Percentiles rank a stretch among this genome's conserved stretches.
Evolutionary conservation across 2,113 vertebrate genomes (phyloP).

Genomic region (Phylloscopus trochiloides): DNA sequence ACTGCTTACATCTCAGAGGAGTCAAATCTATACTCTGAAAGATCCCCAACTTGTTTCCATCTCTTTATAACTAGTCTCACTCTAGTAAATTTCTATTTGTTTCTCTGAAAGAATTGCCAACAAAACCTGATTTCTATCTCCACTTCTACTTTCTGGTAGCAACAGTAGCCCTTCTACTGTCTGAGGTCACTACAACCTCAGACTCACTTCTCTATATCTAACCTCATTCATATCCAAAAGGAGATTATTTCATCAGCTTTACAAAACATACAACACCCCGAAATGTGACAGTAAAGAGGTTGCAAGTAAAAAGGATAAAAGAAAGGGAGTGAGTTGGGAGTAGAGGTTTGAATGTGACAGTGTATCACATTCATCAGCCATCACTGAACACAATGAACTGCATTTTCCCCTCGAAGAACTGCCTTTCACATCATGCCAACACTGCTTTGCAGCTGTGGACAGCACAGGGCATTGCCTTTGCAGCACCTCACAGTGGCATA

Average conservation of each 20-base stretch:
- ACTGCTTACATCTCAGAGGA: neutral
- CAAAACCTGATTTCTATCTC: neutral
- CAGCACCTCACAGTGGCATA: neutral
- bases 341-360: neutral
- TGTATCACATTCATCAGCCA: conserved; percentile 31
- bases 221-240: neutral
- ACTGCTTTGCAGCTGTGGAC: neutral
- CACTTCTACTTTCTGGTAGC: neutral
- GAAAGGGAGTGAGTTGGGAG: neutral
- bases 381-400: conserved; percentile 37
- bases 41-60: neutral
- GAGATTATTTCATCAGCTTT: neutral
- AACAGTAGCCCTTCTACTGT: neutral
- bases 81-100: neutral
- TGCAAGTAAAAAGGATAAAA: neutral
- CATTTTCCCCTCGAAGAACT: neutral
- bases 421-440: neutral
- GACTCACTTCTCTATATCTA: neutral
- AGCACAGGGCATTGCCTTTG: neutral
- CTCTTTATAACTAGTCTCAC: neutral
- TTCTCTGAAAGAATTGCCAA: neutral
- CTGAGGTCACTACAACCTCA: neutral
- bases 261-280: neutral
- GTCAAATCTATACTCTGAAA: neutral
- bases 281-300: neutral